A percentile compares a stretch with the other conserved stretches of the same genome.
phyloP scores from a whole-genome alignment of 2,888 invertebrate genomes.

The Melieria crassipennis region DNA sequence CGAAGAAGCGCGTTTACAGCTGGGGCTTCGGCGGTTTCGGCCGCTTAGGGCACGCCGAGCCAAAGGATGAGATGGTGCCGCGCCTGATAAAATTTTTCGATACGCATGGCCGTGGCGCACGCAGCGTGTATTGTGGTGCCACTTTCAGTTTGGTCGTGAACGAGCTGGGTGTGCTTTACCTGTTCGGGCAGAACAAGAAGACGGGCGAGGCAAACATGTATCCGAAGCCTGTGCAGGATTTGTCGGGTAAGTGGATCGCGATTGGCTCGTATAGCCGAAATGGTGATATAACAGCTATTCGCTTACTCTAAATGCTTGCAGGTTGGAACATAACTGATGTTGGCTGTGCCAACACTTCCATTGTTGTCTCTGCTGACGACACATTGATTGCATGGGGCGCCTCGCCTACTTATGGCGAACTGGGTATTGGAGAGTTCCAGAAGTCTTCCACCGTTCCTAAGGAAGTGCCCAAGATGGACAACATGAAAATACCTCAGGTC shows the following conservation, averaged over 20 bases:
- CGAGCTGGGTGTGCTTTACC: conserved; percentile 76
- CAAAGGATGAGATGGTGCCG: conserved; percentile 89
- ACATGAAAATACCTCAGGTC: conserved; percentile 79
- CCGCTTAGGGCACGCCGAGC: conserved; percentile 91
- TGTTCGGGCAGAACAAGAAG: conserved; percentile 93
- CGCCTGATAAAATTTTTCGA: conserved; percentile 91
- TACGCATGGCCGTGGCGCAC: conserved; percentile 83
- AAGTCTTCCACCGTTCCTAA: conserved; percentile 89
- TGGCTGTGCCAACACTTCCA: conserved; percentile 84
- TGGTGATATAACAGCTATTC: background rate
- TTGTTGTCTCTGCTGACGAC: conserved; percentile 89
- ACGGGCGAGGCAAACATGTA: conserved; percentile 97
- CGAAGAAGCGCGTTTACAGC: conserved; percentile 87
- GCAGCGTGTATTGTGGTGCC: conserved; percentile 84
- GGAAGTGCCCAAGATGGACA: conserved; percentile 82
- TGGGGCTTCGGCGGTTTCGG: conserved; percentile 98
- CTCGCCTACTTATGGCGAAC: conserved; percentile 93
- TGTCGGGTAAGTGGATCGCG: conserved; percentile 69
- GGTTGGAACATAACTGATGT: conserved; percentile 91
- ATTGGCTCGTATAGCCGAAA: background rate
- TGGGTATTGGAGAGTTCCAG: conserved; percentile 89
- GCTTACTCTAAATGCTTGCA: conserved; percentile 44
- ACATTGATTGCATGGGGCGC: conserved; percentile 92
- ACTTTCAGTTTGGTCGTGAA: conserved; percentile 88
- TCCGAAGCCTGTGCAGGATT: conserved; percentile 92